Evolutionary conservation across 2,797 vertebrate genomes (phyloP).

Genomic region (Aeoliscus strigatus): DNA sequence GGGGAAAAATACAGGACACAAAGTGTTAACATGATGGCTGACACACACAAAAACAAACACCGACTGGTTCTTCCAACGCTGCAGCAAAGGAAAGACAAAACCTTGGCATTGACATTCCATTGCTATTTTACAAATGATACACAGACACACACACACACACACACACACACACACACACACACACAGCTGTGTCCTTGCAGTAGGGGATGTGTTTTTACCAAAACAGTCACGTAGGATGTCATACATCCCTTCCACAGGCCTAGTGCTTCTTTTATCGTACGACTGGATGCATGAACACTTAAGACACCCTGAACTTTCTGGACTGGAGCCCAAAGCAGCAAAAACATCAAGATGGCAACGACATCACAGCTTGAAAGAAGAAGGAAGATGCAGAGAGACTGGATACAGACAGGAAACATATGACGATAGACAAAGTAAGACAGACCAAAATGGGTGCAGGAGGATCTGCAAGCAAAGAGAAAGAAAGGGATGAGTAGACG

Average conservation of each 20-base stretch:
- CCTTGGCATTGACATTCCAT: constrained; percentile 46
- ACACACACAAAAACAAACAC: constrained; percentile 14
- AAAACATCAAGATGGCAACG: constrained; percentile 33
- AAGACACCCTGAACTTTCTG: constrained; percentile 39
- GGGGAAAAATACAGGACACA: constrained; percentile 15
- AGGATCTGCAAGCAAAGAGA: constrained; percentile 8
- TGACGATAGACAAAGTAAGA: no score
- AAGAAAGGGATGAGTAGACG: constrained; percentile 11
- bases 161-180: constrained; percentile 18
- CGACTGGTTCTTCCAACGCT: constrained; percentile 12
- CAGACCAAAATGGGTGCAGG: no score
- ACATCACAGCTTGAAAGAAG: constrained; percentile 20
- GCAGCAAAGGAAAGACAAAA: constrained; percentile 29
- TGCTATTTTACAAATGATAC: constrained; percentile 27
- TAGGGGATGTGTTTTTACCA: constrained; percentile 46
- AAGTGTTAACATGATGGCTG: constrained; percentile 41
- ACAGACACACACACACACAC: constrained; percentile 12
- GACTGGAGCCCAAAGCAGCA: constrained; percentile 25
- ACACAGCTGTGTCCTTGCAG: constrained; percentile 55
- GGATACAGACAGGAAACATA: background rate
- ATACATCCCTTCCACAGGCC: constrained; percentile 54
- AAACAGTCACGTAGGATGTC: constrained; percentile 58
- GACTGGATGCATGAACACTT: no score
- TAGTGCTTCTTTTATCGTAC: constrained; percentile 19
- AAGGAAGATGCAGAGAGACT: constrained; percentile 5